Evolutionary conservation across 2,113 vertebrate genomes (phyloP), one percentile per base, ranked within the genome.

Genomic region (Takifugu bimaculatus): DNA sequence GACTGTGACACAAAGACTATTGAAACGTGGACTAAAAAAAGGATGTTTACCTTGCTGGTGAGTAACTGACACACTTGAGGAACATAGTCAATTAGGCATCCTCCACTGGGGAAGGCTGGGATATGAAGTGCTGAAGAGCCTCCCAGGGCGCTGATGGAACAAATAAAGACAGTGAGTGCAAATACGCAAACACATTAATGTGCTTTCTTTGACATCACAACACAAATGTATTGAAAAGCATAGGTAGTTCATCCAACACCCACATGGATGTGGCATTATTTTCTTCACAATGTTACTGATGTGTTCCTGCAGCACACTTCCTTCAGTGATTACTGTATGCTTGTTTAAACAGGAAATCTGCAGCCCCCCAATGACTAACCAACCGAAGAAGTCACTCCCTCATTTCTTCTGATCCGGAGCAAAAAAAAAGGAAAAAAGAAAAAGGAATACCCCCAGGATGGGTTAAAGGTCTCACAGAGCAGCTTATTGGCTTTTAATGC

Each of bases 31-130:
- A 4, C 45, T 7, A 2, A 3, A n/a, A 6, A n/a, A 1, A 54
- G 13, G 15, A 26, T 9, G 13, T 79, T 92, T 92, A 99, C 97
- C 94, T 99, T 99, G 85, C 94, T 99, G 67, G 93, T 99, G 80
- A 99, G 93, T 62, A 99, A 88, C 84, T 97, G 95, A 88, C 95
- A 98, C 14, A 99, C 94, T 91, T 99, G 97, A 45, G 97, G 97
- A 57, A 99, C 97, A 0, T 99, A 99, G 86, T 99, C 97, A 0
- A 99, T 98, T 65, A 99, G 94, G 85, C 97, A 99, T 55, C 96
- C 95, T 81, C 96, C 97, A 75, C 94, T 84, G 27, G 96, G 96
- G 83, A 99, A 99, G 68, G 94, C 91, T 77, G 97, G 96, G 85
- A 98, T 97, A 54, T 98, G 97, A 81, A 98, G 93, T 44, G 97